A percentile compares a stretch with the other conserved stretches of the same genome.
Evolutionary conservation across 2,888 invertebrate genomes (phyloP).

Genomic region (Zhengitettix transpicula): DNA sequence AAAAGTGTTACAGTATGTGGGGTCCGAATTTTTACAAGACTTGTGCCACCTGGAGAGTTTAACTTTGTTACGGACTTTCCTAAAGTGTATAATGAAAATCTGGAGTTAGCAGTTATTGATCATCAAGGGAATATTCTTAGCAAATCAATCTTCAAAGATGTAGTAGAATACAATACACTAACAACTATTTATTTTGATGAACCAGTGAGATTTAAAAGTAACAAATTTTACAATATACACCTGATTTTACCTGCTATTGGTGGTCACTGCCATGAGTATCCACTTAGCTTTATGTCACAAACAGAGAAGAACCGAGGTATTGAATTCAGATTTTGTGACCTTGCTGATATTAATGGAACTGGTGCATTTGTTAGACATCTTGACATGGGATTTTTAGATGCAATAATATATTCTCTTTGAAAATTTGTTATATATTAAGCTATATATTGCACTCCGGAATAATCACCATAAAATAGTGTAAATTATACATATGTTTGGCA

Average conservation of each 20-base stretch:
- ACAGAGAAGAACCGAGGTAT: slow-evolving; percentile 6
- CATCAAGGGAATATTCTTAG: slow-evolving; percentile 1
- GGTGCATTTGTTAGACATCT: slow-evolving; percentile 9
- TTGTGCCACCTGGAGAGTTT: slow-evolving; percentile 9
- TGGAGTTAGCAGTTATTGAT: slow-evolving; percentile 9
- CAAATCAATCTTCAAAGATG: slow-evolving; percentile 5
- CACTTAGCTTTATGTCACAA: slow-evolving; percentile 9
- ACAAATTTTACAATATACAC: slow-evolving; percentile 8
- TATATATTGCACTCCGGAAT: no score
- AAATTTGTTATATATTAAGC: neutral
- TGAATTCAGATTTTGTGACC: slow-evolving; percentile 10
- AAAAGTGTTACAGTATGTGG: slow-evolving; percentile 7
- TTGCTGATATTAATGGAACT: slow-evolving; percentile 5
- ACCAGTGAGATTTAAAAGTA: slow-evolving; percentile 4
- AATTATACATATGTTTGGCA: no score
- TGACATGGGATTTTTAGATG: slow-evolving; percentile 12
- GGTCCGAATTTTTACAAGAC: slow-evolving; percentile 8
- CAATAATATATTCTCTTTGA: slow-evolving; percentile 7
- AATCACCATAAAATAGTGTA: no score
- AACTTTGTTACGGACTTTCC: slow-evolving; percentile 2
- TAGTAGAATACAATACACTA: slow-evolving; percentile 10
- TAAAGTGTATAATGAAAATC: slow-evolving; percentile 5
- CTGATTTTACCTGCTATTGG: slow-evolving; percentile 5
- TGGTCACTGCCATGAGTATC: slow-evolving; percentile 5
- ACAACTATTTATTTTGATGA: slow-evolving; percentile 5